Conservation (phyloP, 2,113 vertebrate genomes). For the Rousettus leschenaultii region DNA sequence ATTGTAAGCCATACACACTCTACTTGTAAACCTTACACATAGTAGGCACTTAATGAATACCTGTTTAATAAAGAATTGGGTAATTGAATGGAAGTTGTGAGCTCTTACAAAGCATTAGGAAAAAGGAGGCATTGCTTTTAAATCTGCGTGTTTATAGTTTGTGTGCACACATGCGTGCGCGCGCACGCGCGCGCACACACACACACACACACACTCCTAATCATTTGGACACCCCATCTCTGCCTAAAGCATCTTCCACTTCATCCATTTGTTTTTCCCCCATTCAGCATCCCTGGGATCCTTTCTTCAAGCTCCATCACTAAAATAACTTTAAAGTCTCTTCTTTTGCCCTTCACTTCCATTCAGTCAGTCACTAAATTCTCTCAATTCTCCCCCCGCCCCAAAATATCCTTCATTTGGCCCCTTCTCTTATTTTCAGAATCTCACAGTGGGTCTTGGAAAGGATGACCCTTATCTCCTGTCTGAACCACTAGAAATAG, state of each 20-base stretch:
- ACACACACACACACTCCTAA: neutral
- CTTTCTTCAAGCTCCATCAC: neutral
- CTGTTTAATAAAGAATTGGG: neutral
- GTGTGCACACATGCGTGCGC: neutral
- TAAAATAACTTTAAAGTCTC: neutral
- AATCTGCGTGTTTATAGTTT: neutral
- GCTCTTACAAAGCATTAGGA: neutral
- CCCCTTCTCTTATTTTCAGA: neutral
- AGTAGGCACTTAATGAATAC: neutral
- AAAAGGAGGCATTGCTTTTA: neutral
- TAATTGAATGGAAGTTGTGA: conserved; percentile 20
- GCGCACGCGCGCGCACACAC: neutral
- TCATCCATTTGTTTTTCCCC: neutral
- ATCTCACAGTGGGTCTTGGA: neutral
- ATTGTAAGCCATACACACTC: neutral
- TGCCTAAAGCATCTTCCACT: neutral
- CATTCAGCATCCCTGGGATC: neutral
- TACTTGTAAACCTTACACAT: neutral
- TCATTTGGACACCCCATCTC: neutral
- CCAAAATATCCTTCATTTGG: neutral
- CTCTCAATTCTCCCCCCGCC: neutral
- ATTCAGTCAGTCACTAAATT: conserved; percentile 14
- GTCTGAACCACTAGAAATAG: conserved; percentile 7
- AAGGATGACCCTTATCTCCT: neutral
- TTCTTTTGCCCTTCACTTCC: conserved; percentile 19